Conservation (phyloP, 2,888 invertebrate species). For the Abrostola tripartita region DNA sequence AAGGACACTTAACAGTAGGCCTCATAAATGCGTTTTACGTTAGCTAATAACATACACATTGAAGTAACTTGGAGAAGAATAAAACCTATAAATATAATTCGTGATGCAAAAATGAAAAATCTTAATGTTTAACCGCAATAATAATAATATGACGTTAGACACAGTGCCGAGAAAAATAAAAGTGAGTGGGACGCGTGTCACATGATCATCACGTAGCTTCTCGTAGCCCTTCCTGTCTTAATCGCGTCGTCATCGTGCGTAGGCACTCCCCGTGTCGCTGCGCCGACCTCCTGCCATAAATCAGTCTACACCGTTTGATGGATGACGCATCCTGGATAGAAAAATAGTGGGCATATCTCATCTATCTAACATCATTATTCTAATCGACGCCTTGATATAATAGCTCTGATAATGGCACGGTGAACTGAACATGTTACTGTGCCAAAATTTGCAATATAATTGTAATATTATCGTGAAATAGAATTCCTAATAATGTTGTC, state of each 20-base stretch:
- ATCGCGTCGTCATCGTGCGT: conserved; percentile 83
- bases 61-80: not conserved
- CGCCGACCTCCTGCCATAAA: conserved; percentile 81
- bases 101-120: conserved; percentile 34
- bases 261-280: conserved; percentile 78
- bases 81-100: not conserved
- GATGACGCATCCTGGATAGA: conserved; percentile 75
- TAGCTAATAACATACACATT: too few species aligned
- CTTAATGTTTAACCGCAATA: conserved; percentile 26
- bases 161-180: conserved; percentile 67
- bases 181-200: conserved; percentile 68
- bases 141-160: conserved; percentile 66
- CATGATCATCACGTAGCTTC: conserved; percentile 66
- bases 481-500: conserved; percentile 20
- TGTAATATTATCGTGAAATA: conserved; percentile 13
- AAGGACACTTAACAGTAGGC: too few species aligned
- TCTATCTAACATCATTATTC: conserved; percentile 56
- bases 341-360: conserved; percentile 62
- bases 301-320: conserved; percentile 82
- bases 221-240: conserved; percentile 62
- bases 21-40: too few species aligned
- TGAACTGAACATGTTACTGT: not conserved
- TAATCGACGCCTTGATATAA: conserved; percentile 15
- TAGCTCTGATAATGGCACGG: not conserved
- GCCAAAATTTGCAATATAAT: conserved; percentile 6